Conservation (phyloP, 1,140 invertebrate genomes). For the Hycleus cichorii region DNA sequence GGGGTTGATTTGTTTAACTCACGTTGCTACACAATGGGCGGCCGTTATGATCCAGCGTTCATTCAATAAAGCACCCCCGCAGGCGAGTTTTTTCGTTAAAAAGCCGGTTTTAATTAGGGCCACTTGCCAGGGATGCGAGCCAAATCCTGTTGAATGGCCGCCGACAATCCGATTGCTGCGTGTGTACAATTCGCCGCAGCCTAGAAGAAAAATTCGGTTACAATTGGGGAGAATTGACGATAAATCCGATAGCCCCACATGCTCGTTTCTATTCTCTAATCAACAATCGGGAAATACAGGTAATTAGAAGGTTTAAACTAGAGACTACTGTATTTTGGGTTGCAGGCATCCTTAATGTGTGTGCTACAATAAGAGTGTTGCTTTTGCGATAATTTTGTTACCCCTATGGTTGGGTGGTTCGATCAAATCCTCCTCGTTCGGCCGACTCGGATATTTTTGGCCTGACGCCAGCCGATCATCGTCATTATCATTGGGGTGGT, state of each 20-base stretch:
- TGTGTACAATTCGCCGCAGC: constrained; percentile 79
- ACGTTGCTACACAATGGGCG: constrained; percentile 84
- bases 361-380: no score
- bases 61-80: constrained; percentile 83
- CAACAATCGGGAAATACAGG: no score
- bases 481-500: constrained; percentile 6
- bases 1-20: constrained; percentile 43
- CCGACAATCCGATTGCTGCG: constrained; percentile 86
- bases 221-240: no score
- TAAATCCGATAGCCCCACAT: no score
- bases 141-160: constrained; percentile 82
- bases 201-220: constrained; percentile 43
- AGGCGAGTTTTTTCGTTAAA: constrained; percentile 80
- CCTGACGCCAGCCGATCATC: background rate
- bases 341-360: no score
- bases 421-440: no score
- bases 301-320: no score
- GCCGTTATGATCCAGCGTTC: constrained; percentile 85
- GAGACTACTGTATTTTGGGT: no score
- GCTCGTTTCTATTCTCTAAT: no score
- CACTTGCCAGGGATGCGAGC: constrained; percentile 92
- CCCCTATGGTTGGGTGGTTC: constrained; percentile 17
- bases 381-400: constrained; percentile 1
- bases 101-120: constrained; percentile 89
- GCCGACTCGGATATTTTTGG: no score